Evolutionary conservation across 2,113 vertebrate genomes (phyloP).

Genomic region (Equus quagga): DNA sequence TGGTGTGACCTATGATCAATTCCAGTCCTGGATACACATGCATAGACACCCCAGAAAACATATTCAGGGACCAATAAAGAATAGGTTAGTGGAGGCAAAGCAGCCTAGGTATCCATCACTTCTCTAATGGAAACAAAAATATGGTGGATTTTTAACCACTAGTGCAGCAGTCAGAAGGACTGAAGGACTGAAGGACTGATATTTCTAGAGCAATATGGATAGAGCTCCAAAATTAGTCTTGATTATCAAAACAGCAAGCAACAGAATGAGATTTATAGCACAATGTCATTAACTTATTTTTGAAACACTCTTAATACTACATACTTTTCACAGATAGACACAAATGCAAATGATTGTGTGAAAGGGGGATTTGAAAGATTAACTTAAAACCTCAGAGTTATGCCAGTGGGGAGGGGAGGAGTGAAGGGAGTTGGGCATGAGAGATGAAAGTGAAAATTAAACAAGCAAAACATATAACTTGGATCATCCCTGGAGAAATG

Average conservation of each 20-base stretch:
- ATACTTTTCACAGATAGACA: background rate
- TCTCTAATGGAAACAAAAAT: constrained; percentile 19
- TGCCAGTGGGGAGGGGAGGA: background rate
- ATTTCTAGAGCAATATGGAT: background rate
- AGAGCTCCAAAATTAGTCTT: background rate
- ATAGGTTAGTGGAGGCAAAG: background rate
- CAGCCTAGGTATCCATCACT: background rate
- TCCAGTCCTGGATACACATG: background rate
- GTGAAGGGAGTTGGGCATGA: background rate
- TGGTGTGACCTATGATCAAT: background rate
- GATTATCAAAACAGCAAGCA: background rate
- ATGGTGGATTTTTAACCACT: background rate
- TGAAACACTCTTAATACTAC: background rate
- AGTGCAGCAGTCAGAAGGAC: background rate
- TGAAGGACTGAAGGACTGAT: background rate
- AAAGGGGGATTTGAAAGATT: background rate
- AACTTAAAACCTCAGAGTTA: background rate
- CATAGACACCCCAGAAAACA: background rate
- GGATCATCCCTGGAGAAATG: background rate
- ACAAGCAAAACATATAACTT: background rate
- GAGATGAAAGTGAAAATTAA: background rate
- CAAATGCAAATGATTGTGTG: background rate
- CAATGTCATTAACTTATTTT: background rate
- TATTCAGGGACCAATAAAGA: background rate
- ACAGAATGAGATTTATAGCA: background rate